phyloP scores from a whole-genome alignment of 2,797 vertebrate genomes.

The Picus viridis region DNA sequence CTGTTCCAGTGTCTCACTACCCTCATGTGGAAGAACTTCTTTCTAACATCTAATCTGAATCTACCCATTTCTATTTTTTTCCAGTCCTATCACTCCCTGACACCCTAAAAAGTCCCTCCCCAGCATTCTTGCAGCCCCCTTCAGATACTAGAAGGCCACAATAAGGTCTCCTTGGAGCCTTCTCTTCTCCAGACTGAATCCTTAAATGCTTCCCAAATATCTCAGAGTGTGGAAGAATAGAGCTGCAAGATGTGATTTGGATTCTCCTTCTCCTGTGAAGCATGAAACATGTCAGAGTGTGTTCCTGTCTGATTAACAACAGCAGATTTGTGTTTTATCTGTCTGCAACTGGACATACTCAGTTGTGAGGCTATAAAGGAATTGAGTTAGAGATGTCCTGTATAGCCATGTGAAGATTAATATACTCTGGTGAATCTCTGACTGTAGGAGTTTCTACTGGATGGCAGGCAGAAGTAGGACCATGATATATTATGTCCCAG shows the following conservation, averaged over 20 bases:
- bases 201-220: neutral
- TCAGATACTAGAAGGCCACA: too few relatives aligned
- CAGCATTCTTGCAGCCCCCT: too few relatives aligned
- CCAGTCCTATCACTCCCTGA: too few relatives aligned
- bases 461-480: neutral
- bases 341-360: neutral
- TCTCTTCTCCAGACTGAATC: too few relatives aligned
- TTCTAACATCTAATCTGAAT: too few relatives aligned
- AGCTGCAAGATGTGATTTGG: neutral
- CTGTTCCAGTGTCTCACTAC: too few relatives aligned
- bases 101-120: too few relatives aligned
- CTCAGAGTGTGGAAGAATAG: neutral
- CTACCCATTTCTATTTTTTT: too few relatives aligned
- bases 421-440: constrained; percentile 6
- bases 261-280: constrained; percentile 20
- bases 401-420: constrained; percentile 58
- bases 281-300: neutral
- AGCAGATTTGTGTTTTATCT: neutral
- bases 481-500: constrained; percentile 1
- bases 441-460: constrained; percentile 19
- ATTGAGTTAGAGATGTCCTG: constrained; percentile 40
- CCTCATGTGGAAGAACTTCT: too few relatives aligned
- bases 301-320: constrained; percentile 15
- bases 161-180: too few relatives aligned
- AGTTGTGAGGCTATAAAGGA: neutral